phyloP scores from a whole-genome alignment of 2,113 vertebrate species.

The Podilymbus podiceps region DNA sequence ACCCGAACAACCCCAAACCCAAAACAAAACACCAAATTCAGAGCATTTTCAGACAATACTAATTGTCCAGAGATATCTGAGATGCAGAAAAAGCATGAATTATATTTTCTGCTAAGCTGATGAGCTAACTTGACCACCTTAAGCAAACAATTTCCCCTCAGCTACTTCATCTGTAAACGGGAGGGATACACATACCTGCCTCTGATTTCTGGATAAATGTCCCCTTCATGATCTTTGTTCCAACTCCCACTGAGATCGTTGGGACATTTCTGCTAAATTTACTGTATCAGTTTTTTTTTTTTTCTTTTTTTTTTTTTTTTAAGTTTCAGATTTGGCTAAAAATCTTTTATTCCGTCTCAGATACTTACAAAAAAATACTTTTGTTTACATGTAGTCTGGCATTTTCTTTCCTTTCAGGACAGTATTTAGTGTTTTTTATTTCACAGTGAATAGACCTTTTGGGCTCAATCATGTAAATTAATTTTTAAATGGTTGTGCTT shows the following conservation, averaged over 20 bases:
- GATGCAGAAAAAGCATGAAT: not conserved
- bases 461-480: constrained; percentile 45
- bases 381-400: not conserved
- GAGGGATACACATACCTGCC: not conserved
- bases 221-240: not conserved
- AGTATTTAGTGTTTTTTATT: not conserved
- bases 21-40: not conserved
- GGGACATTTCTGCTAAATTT: not conserved
- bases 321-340: not conserved
- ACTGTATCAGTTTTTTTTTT: not conserved
- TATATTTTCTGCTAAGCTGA: not conserved
- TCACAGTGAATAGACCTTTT: not conserved
- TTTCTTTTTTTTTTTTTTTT: not conserved
- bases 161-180: not conserved
- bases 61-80: not conserved
- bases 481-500: constrained; percentile 28
- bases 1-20: no score
- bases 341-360: not conserved
- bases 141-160: not conserved
- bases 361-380: not conserved
- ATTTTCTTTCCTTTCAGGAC: not conserved
- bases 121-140: not conserved
- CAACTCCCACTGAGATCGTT: not conserved
- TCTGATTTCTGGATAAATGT: not conserved
- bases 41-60: fast-evolving